Conservation (phyloP, 2,797 vertebrate genomes). For the Eptatretus atami region DNA sequence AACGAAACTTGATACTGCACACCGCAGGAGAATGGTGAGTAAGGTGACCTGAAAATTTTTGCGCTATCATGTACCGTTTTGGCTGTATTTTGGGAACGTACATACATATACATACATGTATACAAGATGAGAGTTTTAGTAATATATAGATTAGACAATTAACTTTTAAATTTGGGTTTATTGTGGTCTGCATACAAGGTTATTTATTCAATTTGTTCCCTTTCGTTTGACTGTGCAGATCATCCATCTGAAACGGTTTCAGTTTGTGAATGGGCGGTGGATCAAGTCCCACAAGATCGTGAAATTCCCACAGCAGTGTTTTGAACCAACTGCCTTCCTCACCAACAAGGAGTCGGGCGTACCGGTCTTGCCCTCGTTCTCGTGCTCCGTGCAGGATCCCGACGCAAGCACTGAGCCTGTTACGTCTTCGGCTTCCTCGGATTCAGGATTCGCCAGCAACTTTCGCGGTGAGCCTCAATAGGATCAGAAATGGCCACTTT, state of each 20-base stretch:
- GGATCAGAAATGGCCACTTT: too few species aligned
- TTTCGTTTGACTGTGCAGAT: constrained; percentile 21
- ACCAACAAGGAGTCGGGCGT: not conserved
- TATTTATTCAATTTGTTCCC: too few species aligned
- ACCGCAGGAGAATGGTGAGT: too few species aligned
- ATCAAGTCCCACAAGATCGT: constrained; percentile 99
- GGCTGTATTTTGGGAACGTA: too few species aligned
- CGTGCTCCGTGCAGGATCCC: not conserved
- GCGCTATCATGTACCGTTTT: too few species aligned
- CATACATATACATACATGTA: too few species aligned
- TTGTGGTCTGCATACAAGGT: too few species aligned
- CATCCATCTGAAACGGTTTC: constrained; percentile 87
- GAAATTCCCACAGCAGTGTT: constrained; percentile 58
- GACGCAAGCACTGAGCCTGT: not conserved
- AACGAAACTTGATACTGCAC: too few species aligned
- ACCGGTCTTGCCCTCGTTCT: not conserved
- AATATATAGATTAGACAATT: too few species aligned
- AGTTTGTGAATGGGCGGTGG: constrained; percentile 91
- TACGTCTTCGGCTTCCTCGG: not conserved
- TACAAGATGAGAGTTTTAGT: too few species aligned
- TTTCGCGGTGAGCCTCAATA: not conserved
- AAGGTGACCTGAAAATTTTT: too few species aligned
- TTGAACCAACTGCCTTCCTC: constrained; percentile 79
- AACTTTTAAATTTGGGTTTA: too few species aligned
- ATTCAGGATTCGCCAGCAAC: not conserved